Base-by-base conservation (phyloP, 1,140 invertebrate species). In the Nephila pilipes region DNA sequence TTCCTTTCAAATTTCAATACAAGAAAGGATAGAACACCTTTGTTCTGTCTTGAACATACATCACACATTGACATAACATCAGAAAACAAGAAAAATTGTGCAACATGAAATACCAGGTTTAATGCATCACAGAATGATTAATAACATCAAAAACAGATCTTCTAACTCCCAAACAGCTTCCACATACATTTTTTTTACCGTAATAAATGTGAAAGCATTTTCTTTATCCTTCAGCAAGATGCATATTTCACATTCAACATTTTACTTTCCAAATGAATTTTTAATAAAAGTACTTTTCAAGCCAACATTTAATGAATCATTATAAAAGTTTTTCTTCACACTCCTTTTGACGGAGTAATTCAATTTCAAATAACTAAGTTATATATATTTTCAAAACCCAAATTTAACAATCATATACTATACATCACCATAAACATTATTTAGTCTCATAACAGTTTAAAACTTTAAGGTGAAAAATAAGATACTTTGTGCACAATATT, bases 11-110 rank as follows among this genome's bases (percentile, higher is more conserved):
- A 20, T 32, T 75, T 75, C 18, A 75, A 65, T 12, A 46, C 58
- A 60, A 60, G 58, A 60, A 75, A 32, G 29, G 29, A 36, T 32
- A 5, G 29, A 36, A 75, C 14, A 75, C 0, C 5, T 75, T 75
- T 75, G 69, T 75, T 75, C 69, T 32, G 29, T 18, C 32, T 75
- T 32, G 3, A 75, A 75, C 29, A 60, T 60, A 22, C 22, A 60
- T 22, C 58, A 60, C 16, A 75, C 16, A 75, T 18, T 75, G 32
- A 20, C 12, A 75, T 16, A 36, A 75, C 69, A 75, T 32, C 10
- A 75, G 12, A 75, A 75, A 75, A 75, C 69, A 75, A 75, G 69
- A 32, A 75, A 75, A 75, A 75, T 75, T 75, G 69, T 75, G 69
- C 69, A 75, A 75, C 69, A 75, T 32, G 25, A 75, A 75, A 32